phyloP scores from a whole-genome alignment of 2,113 vertebrate species.

The Spizaetus ornatus region DNA sequence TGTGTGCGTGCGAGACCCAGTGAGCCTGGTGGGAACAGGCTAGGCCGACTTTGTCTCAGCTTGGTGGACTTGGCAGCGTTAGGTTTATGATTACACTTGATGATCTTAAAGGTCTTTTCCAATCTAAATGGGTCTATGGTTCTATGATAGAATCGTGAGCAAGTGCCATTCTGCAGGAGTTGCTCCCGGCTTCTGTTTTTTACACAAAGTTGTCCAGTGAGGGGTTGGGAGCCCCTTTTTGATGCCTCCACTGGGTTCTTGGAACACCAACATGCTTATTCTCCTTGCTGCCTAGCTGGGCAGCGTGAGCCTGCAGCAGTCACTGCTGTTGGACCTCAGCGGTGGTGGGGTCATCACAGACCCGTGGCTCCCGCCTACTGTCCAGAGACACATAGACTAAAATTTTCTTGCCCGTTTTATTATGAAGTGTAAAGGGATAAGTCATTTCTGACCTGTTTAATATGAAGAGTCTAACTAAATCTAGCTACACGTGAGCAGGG shows the following conservation, averaged over 20 bases:
- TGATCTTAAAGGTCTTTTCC: not conserved
- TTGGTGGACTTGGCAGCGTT: not conserved
- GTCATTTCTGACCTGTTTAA: not conserved
- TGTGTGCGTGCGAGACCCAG: not conserved
- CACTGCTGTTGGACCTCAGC: not conserved
- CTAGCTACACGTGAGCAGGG: not conserved
- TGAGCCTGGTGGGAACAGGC: not conserved
- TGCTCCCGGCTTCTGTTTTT: not conserved
- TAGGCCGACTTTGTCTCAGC: not conserved
- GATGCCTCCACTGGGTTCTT: not conserved
- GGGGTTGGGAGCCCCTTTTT: not conserved
- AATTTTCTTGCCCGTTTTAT: not conserved
- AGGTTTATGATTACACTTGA: not conserved
- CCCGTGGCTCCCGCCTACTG: not conserved
- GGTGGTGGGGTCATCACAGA: not conserved
- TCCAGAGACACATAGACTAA: not conserved
- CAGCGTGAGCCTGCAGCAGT: not conserved
- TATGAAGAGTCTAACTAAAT: not conserved
- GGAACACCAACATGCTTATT: rapidly evolving
- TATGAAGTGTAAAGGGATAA: not conserved
- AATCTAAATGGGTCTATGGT: not conserved
- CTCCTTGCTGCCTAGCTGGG: not conserved
- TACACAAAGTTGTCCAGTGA: not conserved
- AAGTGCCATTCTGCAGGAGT: not conserved
- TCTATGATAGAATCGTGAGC: not conserved